Conservation (phyloP, 2,888 invertebrate species). For the Hydroisotoma schaefferi region DNA sequence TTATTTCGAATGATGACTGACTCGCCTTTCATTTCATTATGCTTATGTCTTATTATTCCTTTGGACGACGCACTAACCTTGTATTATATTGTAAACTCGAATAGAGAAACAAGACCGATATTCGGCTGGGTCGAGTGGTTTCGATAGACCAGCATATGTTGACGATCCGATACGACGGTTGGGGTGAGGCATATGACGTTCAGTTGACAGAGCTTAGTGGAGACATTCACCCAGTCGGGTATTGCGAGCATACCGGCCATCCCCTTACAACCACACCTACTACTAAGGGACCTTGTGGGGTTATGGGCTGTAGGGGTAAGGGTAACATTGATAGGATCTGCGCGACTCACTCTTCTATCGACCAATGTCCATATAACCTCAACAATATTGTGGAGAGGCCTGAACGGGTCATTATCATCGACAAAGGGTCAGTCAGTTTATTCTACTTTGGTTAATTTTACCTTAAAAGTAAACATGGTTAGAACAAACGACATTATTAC, state of each 20-base stretch:
- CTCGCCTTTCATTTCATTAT: not conserved
- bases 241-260: slow-evolving; percentile 61
- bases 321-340: not conserved
- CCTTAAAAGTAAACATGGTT: no score
- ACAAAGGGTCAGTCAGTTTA: no score
- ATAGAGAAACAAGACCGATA: slow-evolving; percentile 64
- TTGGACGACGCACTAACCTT: no score
- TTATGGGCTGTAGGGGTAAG: not conserved
- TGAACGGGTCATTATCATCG: slow-evolving; percentile 2
- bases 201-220: slow-evolving; percentile 88
- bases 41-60: not conserved
- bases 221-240: slow-evolving; percentile 86
- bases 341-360: not conserved
- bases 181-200: slow-evolving; percentile 76
- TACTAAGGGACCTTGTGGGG: not conserved
- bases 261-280: not conserved
- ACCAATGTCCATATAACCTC: not conserved
- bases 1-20: not conserved
- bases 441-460: no score
- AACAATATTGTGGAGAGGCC: not conserved
- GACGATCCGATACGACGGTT: slow-evolving; percentile 81
- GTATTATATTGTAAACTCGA: not conserved
- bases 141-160: slow-evolving; percentile 69
- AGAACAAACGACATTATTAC: no score
- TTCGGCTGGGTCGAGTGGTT: slow-evolving; percentile 78